Conservation (phyloP, 1,140 invertebrate genomes). For the Dinothrombium tinctorium region DNA sequence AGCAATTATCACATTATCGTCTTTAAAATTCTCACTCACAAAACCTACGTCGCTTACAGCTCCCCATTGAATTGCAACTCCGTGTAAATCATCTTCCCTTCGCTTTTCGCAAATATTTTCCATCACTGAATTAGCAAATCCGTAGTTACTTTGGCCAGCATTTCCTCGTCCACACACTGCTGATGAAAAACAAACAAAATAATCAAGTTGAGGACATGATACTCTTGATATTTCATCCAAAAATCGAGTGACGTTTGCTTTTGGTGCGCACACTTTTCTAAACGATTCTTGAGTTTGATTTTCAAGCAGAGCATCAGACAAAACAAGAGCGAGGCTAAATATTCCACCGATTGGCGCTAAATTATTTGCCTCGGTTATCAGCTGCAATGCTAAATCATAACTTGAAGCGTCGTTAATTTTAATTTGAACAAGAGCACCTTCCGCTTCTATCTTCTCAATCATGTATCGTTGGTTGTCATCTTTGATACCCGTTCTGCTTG, state of each 20-base stretch:
- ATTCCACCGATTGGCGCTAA: conserved; percentile 77
- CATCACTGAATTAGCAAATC: conserved; percentile 82
- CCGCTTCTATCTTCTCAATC: too few relatives aligned
- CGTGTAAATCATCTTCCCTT: conserved; percentile 33
- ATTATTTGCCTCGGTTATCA: too few relatives aligned
- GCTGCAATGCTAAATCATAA: too few relatives aligned
- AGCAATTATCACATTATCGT: conserved; percentile 65
- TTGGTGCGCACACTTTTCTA: conserved; percentile 32
- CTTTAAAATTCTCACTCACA: conserved; percentile 56
- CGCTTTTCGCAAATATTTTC: conserved; percentile 42
- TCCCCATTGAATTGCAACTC: conserved; percentile 82
- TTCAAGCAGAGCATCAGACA: conserved; percentile 64
- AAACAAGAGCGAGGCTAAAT: conserved; percentile 43
- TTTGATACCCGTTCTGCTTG: too few relatives aligned
- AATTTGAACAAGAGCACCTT: too few relatives aligned
- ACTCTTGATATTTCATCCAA: conserved; percentile 46
- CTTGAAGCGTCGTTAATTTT: too few relatives aligned
- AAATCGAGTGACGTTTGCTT: conserved; percentile 38
- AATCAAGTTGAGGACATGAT: conserved; percentile 49
- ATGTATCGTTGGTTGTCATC: too few relatives aligned
- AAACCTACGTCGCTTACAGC: conserved; percentile 88
- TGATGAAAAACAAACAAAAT: conserved; percentile 83
- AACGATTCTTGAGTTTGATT: conserved; percentile 62
- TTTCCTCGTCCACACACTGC: conserved; percentile 84
- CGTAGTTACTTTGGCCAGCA: conserved; percentile 82